Evolutionary conservation across 2,113 vertebrate species (phyloP), one percentile per base, ranked within the genome.

Genomic region (Rousettus leschenaultii): DNA sequence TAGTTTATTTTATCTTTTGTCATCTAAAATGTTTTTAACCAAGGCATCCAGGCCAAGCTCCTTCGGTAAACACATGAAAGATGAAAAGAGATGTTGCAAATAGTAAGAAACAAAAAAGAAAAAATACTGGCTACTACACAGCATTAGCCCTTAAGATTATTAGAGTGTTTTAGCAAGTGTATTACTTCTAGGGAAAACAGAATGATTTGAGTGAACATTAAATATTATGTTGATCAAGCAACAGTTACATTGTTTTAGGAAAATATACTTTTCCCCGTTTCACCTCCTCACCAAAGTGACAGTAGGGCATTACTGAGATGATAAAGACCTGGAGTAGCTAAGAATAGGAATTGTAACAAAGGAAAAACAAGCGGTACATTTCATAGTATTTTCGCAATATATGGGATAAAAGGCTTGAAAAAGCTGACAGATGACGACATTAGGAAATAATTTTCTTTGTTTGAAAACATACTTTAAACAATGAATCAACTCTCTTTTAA

Each of bases 381-480:
- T 86, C 55, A 16, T 30, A 77, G 19, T 38, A 61, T 85, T 92
- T 91, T 95, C 65, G 30, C 14, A 91, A 48, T 61, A 28, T n/a
- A 0, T 61, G 87, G 40, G 59, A 7, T 70, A 86, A 86, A 75
- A 73, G 38, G 24, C 51, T 70, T 74, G 51, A 77, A 82, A 86
- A 70, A 94, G 65, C 74, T 84, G 90, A 33, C 9, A 16, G 40
- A 33, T 16, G 28, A 91, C 86, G 66, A 96, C 35, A 63, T 8
- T 45, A 74, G 48, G 75, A 89, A 70, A 63, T 57, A 40, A 48
- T 85, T 95, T 84, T 43, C 57, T 53, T 89, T 80, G 15, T 85
- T 59, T n/a, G 79, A 83, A 82, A 95, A 24, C 35, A 43, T 87
- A n/a, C 40, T 80, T 53, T 53, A 75, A 86, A 86, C 86, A 93